phyloP scores from a whole-genome alignment of 2,888 invertebrate genomes.

The Meganola albula region DNA sequence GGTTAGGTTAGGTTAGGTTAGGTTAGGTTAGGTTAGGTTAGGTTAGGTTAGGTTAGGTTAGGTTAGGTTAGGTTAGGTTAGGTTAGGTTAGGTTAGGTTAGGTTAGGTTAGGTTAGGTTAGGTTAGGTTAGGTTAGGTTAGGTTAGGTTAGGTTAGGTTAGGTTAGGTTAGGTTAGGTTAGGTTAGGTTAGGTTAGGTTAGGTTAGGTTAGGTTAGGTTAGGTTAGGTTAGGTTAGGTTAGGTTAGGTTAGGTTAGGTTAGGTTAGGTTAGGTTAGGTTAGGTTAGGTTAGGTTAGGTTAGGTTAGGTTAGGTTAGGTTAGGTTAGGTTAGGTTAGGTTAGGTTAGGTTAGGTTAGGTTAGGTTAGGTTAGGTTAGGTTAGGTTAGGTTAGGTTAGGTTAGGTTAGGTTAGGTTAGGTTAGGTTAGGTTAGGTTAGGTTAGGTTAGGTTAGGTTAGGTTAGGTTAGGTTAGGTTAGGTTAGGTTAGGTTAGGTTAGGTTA shows the following conservation, averaged over 20 bases:
- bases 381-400: no score
- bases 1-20: constrained; percentile 11
- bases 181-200: constrained; percentile 11
- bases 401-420: no score
- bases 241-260: constrained; percentile 7
- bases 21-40: constrained; percentile 11
- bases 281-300: no score
- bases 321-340: no score
- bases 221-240: constrained; percentile 10
- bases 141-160: constrained; percentile 12
- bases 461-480: no score
- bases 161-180: constrained; percentile 12
- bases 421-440: no score
- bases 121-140: constrained; percentile 4
- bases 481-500: no score
- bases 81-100: constrained; percentile 11
- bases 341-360: no score
- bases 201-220: constrained; percentile 13
- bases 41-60: constrained; percentile 11
- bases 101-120: constrained; percentile 12
- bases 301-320: no score
- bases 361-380: no score
- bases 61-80: constrained; percentile 11
- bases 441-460: no score
- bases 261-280: constrained; percentile 5